phyloP scores from a whole-genome alignment of 2,113 vertebrate species.

The Trochalopteron elliotii region DNA sequence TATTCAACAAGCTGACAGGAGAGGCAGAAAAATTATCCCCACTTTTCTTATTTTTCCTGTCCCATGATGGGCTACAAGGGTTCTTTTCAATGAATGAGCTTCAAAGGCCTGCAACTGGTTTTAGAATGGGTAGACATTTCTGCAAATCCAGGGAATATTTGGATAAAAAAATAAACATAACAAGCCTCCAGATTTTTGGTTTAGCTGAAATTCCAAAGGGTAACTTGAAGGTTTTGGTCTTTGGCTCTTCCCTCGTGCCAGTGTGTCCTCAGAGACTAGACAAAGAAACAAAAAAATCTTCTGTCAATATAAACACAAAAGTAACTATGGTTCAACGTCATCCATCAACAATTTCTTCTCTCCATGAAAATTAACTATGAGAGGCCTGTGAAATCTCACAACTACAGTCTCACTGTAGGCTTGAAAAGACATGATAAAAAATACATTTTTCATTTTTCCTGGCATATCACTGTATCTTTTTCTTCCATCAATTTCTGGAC shows the following conservation, averaged over 20 bases:
- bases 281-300: neutral
- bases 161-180: neutral
- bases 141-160: neutral
- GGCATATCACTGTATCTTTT: neutral
- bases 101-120: neutral
- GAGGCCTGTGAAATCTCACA: neutral
- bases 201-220: neutral
- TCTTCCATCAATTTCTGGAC: neutral
- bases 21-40: neutral
- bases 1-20: neutral
- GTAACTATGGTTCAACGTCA: neutral
- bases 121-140: neutral
- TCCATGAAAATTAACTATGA: neutral
- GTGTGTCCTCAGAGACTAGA: neutral
- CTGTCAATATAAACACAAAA: neutral
- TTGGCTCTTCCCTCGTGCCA: neutral
- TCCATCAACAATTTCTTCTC: neutral
- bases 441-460: neutral
- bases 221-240: neutral
- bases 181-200: neutral
- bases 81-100: neutral
- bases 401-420: neutral
- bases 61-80: neutral
- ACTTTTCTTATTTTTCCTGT: neutral
- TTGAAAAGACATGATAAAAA: neutral